A percentile compares a stretch with the other conserved stretches of the same genome.
Conservation (phyloP, 2,113 vertebrate species). For the Varanus salvator region DNA sequence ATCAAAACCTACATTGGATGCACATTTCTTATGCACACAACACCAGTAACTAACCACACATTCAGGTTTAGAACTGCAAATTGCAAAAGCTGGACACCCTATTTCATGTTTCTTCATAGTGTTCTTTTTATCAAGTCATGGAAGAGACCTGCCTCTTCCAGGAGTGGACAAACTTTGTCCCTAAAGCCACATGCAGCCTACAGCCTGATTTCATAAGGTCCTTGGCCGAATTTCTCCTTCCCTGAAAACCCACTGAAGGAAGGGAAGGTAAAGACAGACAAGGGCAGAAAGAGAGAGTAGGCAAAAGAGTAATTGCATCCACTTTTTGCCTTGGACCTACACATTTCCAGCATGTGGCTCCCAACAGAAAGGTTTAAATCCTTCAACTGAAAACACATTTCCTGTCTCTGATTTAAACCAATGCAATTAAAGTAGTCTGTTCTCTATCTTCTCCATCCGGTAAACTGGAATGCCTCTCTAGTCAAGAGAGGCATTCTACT, state of each 20-base stretch:
- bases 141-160: background rate
- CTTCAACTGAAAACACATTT: background rate
- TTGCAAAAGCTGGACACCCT: background rate
- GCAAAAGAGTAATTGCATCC: no score
- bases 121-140: background rate
- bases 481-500: no score
- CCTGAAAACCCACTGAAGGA: background rate
- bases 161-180: background rate
- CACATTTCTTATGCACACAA: background rate
- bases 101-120: background rate
- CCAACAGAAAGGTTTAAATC: no score
- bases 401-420: background rate
- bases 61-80: slow-evolving; percentile 1
- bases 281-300: background rate
- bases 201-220: background rate
- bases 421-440: background rate
- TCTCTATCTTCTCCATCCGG: background rate
- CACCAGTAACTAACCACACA: background rate
- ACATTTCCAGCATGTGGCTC: no score
- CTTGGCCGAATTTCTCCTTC: background rate
- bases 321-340: no score
- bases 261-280: background rate
- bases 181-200: background rate
- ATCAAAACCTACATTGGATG: background rate
- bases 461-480: background rate